Base-by-base conservation (phyloP, 2,888 invertebrate species). In the Watsonalla cultraria region DNA sequence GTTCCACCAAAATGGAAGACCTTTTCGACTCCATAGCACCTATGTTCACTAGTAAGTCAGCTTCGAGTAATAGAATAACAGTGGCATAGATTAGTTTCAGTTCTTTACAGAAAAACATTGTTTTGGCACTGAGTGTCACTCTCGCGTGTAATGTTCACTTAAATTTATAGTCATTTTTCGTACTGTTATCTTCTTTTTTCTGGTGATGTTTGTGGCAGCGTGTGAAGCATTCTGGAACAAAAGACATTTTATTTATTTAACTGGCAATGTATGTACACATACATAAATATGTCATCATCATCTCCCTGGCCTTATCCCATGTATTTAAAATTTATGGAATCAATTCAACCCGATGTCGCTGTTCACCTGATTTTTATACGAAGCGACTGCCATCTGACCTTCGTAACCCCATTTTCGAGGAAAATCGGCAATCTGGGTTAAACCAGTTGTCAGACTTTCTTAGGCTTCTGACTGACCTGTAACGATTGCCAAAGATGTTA, bases 81-180 rank as follows among this genome's bases (percentile, higher is more conserved):
- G 82, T 80, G 58, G 84, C 86, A 68, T 88, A 90, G 76, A 90
- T 80, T 83, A 90, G 74, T 80, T 88, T 86, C 47, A 88, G 84
- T 84, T 84, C 84, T 84, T 81, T 85, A 84, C 84, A 84, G 84
- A 82, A 86, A 86, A 81, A 83, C 90, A 90, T 90, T 86, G 89
- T 90, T 86, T 86, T 88, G 88, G 84, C 86, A 89, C 90, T 81
- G 60, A 56, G 61, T 68, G 83, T 88, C 86, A 89, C 84, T 74
- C 84, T 65, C 67, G 68, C 54, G 69, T 59, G 55, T 72, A 66
- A 76, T 72, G 68, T 60, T 67, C 76, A 84, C 89, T 88, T 73
- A 90, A 78, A 76, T 90, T 90, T 76, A 89, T 90, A 81, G 89
- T 90, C 90, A 90, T 87, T 78, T 77, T 87, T 83, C 57, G 69